Evolutionary conservation across 1,140 invertebrate genomes (phyloP).

Genomic region (Piezodorus guildinii): DNA sequence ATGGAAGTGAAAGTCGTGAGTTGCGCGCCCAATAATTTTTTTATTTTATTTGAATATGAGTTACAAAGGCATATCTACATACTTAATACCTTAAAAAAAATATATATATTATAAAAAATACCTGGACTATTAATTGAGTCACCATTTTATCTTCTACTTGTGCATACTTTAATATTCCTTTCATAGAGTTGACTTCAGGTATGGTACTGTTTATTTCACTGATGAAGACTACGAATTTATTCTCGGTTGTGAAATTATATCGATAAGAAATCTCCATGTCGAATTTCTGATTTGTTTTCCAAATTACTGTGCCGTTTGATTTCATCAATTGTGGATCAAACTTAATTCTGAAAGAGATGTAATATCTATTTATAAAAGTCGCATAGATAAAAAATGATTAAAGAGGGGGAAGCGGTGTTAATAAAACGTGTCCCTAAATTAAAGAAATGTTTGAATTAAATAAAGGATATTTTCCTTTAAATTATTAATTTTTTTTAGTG

Average conservation of each 20-base stretch:
- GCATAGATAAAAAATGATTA: no score
- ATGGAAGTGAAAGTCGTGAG: no score
- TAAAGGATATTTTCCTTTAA: no score
- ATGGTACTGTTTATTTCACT: slow-evolving; percentile 44
- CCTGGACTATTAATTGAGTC: slow-evolving; percentile 32
- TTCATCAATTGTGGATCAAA: slow-evolving; percentile 31
- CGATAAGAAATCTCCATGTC: slow-evolving; percentile 40
- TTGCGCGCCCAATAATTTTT: no score
- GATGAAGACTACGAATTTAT: slow-evolving; percentile 31
- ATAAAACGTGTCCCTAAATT: no score
- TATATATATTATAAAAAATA: slow-evolving; percentile 13
- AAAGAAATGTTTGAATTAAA: no score
- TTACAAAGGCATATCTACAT: no score
- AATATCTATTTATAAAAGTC: no score
- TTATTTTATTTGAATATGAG: no score
- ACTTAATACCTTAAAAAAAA: no score
- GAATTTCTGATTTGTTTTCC: slow-evolving; percentile 45
- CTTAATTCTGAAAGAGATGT: slow-evolving; percentile 30
- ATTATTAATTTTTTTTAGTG: no score
- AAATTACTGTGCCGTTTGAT: slow-evolving; percentile 35
- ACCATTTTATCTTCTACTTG: slow-evolving; percentile 38
- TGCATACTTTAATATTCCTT: slow-evolving; percentile 41
- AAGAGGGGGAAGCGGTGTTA: no score
- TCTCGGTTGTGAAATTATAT: slow-evolving; percentile 22
- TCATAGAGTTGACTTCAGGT: slow-evolving; percentile 42